A percentile compares a stretch with the other conserved stretches of the same genome.
These are phyloP conservation scores for Papilio aristodemus DNA, from an alignment of 1,140 invertebrate species.

Conservation along the genomic window DNA sequence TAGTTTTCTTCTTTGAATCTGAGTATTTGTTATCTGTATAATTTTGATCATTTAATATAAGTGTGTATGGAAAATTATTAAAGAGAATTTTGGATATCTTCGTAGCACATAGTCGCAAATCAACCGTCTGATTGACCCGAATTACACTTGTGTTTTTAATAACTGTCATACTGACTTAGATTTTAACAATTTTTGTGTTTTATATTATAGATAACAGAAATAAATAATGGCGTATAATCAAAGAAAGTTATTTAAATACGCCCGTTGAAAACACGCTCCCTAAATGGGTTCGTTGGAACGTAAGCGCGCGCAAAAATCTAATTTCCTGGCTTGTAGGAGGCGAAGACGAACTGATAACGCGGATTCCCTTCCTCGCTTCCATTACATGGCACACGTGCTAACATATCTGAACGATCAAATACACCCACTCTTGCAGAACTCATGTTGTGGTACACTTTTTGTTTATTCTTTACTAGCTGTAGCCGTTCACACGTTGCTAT, in stretches of 20 bases:
- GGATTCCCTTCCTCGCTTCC: conserved; percentile 21
- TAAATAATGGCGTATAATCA: conserved; percentile 21
- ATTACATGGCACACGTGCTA: conserved; percentile 28
- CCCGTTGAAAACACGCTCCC: conserved; percentile 14
- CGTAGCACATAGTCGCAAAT: no score
- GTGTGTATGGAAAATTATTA: no score
- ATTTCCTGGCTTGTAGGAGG: conserved; percentile 42
- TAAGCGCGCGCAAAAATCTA: conserved; percentile 44
- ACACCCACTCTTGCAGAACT: background rate
- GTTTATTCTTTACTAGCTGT: background rate
- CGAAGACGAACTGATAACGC: conserved; percentile 38
- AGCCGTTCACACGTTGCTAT: no score
- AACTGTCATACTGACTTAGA: no score
- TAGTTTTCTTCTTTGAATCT: no score
- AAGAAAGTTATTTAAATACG: conserved; percentile 21
- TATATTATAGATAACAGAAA: no score
- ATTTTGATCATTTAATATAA: no score
- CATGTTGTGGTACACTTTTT: background rate
- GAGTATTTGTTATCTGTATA: no score
- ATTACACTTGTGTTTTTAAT: no score
- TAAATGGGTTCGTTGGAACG: conserved; percentile 39
- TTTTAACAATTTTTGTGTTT: no score
- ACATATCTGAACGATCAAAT: conserved; percentile 22
- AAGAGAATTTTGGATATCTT: no score
- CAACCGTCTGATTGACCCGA: no score